Evolutionary conservation across 2,888 invertebrate genomes (phyloP).

Genomic region (Dryococelus australis): DNA sequence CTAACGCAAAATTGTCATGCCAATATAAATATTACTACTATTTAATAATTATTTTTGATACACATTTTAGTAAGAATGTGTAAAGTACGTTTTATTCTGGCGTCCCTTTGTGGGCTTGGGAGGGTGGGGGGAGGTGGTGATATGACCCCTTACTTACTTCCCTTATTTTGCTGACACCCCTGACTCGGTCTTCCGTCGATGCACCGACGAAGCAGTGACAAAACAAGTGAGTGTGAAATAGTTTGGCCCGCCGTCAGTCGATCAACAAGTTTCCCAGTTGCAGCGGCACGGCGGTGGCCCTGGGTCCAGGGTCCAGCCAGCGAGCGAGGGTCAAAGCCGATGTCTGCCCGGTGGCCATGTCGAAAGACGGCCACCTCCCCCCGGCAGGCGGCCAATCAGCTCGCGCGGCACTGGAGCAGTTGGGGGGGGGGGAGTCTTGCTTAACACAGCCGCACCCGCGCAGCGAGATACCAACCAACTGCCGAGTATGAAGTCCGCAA

Average conservation of each 20-base stretch:
- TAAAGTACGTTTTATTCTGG: too few relatives aligned
- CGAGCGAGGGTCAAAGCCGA: slow-evolving; percentile 33
- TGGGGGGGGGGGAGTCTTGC: not conserved
- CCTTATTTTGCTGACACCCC: too few relatives aligned
- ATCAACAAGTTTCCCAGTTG: not conserved
- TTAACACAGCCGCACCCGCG: not conserved
- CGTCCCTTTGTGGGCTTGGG: too few relatives aligned
- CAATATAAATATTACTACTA: too few relatives aligned
- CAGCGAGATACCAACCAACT: not conserved
- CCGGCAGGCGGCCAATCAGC: slow-evolving; percentile 34
- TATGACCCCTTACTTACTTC: too few relatives aligned
- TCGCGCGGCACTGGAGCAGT: slow-evolving; percentile 27
- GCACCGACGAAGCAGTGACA: too few relatives aligned
- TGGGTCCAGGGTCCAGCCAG: slow-evolving; percentile 29
- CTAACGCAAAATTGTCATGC: too few relatives aligned
- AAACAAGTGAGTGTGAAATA: not conserved
- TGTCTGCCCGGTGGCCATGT: not conserved
- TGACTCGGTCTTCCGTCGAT: too few relatives aligned
- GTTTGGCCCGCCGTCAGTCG: not conserved
- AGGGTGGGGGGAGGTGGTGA: too few relatives aligned
- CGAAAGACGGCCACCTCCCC: slow-evolving; percentile 5
- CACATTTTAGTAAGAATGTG: too few relatives aligned
- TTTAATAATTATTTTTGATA: too few relatives aligned
- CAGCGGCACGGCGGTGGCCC: not conserved
- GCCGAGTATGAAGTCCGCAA: not conserved